phyloP scores from a whole-genome alignment of 2,888 invertebrate genomes.

The Gastrophysa polygoni region DNA sequence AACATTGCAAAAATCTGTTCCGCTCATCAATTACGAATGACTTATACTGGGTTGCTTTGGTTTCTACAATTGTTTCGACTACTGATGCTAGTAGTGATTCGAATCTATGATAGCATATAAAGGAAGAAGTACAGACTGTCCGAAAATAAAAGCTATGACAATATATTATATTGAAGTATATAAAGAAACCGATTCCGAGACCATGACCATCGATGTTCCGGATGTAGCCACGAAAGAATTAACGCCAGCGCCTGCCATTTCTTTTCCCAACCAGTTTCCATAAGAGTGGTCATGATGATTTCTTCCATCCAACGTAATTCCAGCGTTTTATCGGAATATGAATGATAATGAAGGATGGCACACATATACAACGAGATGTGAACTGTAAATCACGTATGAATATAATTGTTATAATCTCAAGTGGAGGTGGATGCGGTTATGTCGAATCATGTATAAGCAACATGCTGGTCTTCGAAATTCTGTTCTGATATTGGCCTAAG shows the following conservation, averaged over 20 bases:
- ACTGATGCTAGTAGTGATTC: conserved; percentile 3
- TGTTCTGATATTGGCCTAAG: no score
- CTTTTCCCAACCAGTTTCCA: not conserved
- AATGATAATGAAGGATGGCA: not conserved
- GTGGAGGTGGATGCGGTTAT: not conserved
- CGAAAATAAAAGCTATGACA: not conserved
- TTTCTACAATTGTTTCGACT: conserved; percentile 2
- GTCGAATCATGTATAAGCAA: not conserved
- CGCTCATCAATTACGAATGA: no score
- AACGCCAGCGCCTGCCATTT: not conserved
- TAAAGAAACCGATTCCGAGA: not conserved
- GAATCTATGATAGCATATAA: not conserved
- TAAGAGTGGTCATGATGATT: not conserved
- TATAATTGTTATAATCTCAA: not conserved
- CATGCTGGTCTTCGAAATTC: not conserved
- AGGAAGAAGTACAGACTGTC: conserved; percentile 4
- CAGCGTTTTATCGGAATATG: not conserved
- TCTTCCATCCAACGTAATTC: not conserved
- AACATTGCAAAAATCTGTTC: no score
- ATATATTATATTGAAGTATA: not conserved
- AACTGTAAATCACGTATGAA: not conserved
- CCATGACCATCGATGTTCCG: not conserved
- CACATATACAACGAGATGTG: not conserved
- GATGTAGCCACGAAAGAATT: not conserved
- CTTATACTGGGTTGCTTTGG: not conserved